A percentile compares a stretch with the other conserved stretches of the same genome.
Evolutionary conservation across 1,140 invertebrate genomes (phyloP).

Genomic region (Ceratosolen solmsi): DNA sequence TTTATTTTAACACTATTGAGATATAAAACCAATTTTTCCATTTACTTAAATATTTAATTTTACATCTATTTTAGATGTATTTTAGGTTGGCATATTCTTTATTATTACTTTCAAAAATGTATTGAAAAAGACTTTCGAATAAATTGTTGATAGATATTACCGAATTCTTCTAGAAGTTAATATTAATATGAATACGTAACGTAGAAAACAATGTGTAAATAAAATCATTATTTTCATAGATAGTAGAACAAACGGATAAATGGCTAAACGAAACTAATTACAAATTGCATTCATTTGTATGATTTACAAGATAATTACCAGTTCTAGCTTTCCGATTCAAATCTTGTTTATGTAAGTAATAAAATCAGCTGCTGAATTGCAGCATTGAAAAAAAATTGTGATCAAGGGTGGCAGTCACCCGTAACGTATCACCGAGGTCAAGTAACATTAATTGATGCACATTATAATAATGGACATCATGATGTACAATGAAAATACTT

Average conservation of each 20-base stretch:
- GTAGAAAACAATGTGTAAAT: too few species aligned
- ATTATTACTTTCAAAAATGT: too few species aligned
- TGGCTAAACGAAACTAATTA: neutral
- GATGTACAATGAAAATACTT: conserved; percentile 27
- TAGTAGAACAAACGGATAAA: neutral
- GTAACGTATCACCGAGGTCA: conserved; percentile 63
- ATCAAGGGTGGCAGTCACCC: conserved; percentile 57
- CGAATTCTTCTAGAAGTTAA: too few species aligned
- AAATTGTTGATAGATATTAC: too few species aligned
- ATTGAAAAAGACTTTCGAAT: too few species aligned
- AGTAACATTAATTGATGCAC: conserved; percentile 68
- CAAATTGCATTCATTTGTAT: neutral
- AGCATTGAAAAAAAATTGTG: conserved; percentile 21
- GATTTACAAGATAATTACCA: neutral
- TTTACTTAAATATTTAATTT: too few species aligned
- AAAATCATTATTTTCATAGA: too few species aligned
- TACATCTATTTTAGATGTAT: too few species aligned
- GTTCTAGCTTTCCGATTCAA: conserved; percentile 37
- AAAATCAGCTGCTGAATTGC: conserved; percentile 20
- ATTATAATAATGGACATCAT: conserved; percentile 50
- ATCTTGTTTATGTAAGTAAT: conserved; percentile 19
- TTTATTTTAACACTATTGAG: too few species aligned
- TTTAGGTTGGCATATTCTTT: too few species aligned
- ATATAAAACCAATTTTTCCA: too few species aligned
- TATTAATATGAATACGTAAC: too few species aligned